Base-by-base conservation (phyloP, 2,113 vertebrate species). In the Centropus bengalensis region DNA sequence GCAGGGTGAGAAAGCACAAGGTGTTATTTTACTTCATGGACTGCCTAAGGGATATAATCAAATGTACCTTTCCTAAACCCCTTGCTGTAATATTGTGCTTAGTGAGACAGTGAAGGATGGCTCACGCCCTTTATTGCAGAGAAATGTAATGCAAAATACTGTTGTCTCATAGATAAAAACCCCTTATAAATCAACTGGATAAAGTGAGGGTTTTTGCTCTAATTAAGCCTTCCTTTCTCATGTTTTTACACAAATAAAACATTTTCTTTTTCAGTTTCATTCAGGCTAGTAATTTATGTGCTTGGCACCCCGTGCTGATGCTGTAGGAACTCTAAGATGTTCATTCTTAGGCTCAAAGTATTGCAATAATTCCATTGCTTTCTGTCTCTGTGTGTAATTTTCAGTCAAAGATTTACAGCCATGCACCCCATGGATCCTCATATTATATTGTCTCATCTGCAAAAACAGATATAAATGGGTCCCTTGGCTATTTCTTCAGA, bases 391-490 rank as follows among this genome's bases (percentile, higher is more conserved):
- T 94, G 88, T 95, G 96, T 95, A 94, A 96, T 96, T 96, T 96
- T 96, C 93, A 88, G 73, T 94, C 89, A 91, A 81, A 94, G 94
- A 95, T 97, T 98, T 98, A 98, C 84, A 94, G 86, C 66, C n/a
- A 10, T 54, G 49, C 86, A 89, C 97, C 96, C 97, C 62, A 55
- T 84, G 60, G 91, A 96, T 97, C 32, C 95, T 96, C 85, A 40
- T 96, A 96, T 97, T 97, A 96, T 95, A 95, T 94, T 93, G 94
- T 97, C 91, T 97, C 91, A 91, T 98, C 96, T 97, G 96, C 93
- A 95, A 95, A 97, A 94, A 16, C 38, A 38, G 30, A 88, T 95
- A 90, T 49, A 86, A 92, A 96, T 58, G 42, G 86, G 86, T 97
- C 95, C 94, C 95, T 76, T 89, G 95, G 81, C 63, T 91, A 30